These are phyloP conservation scores for Cyclargus thomasi DNA, from an alignment of 1,140 invertebrate species.

Conservation along the genomic window DNA sequence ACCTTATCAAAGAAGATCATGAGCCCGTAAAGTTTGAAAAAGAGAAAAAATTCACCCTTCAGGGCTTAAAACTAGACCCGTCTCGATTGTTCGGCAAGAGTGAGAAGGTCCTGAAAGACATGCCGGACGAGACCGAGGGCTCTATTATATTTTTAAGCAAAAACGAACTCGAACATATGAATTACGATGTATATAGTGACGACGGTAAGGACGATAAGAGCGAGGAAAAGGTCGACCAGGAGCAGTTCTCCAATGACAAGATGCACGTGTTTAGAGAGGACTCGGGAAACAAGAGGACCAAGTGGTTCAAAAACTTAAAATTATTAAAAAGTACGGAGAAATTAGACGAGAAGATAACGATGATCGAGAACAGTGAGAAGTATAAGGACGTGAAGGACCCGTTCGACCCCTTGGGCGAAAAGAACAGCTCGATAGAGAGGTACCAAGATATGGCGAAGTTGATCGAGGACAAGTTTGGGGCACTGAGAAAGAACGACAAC, in stretches of 20 bases:
- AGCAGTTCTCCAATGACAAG: conserved; percentile 70
- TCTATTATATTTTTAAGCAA: conserved; percentile 79
- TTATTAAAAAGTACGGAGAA: conserved; percentile 65
- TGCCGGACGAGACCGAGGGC: conserved; percentile 78
- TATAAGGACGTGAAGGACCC: conserved; percentile 68
- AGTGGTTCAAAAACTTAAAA: conserved; percentile 77
- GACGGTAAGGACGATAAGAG: conserved; percentile 66
- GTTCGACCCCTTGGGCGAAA: conserved; percentile 69
- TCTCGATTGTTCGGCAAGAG: conserved; percentile 71
- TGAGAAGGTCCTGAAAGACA: conserved; percentile 75
- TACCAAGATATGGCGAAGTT: conserved; percentile 79
- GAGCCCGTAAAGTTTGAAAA: conserved; percentile 74
- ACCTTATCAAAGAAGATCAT: conserved; percentile 69
- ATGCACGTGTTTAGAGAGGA: conserved; percentile 77
- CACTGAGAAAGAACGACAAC: conserved; percentile 63
- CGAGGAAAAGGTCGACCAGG: conserved; percentile 57
- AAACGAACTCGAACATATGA: conserved; percentile 77
- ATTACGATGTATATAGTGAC: conserved; percentile 72
- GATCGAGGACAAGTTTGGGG: conserved; percentile 76
- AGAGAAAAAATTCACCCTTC: conserved; percentile 72
- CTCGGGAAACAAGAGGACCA: conserved; percentile 73
- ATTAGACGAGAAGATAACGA: conserved; percentile 63
- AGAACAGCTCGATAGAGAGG: conserved; percentile 76
- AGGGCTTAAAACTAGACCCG: conserved; percentile 71
- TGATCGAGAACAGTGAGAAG: conserved; percentile 61